These are phyloP conservation scores for Thamnaconus septentrionalis DNA, from an alignment of 2,113 vertebrate species.

Conservation along the genomic window DNA sequence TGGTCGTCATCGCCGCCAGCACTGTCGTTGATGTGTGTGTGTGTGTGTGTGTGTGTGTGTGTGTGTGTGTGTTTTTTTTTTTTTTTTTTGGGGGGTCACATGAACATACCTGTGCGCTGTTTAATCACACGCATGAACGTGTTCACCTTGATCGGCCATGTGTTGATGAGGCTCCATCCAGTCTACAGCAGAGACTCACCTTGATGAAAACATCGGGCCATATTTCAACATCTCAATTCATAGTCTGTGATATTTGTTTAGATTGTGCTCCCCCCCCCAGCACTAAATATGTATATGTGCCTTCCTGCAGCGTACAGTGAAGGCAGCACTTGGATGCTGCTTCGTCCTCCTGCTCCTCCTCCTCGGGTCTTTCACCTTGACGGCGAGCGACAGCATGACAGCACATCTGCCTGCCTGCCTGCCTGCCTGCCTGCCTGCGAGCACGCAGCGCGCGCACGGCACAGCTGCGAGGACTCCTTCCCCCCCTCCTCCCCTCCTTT, in stretches of 20 bases:
- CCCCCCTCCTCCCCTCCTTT: not conserved
- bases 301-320: too few relatives aligned
- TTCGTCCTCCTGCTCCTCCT: not conserved
- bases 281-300: too few relatives aligned
- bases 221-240: conserved; percentile 49
- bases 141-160: too few relatives aligned
- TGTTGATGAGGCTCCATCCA: too few relatives aligned
- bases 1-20: too few relatives aligned
- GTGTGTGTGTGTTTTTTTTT: too few relatives aligned
- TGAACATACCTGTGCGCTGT: too few relatives aligned
- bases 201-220: conserved; percentile 59
- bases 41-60: too few relatives aligned
- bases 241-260: not conserved
- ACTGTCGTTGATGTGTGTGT: too few relatives aligned
- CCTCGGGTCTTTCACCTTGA: conserved; percentile 37
- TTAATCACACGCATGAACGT: too few relatives aligned
- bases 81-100: too few relatives aligned
- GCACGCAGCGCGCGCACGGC: conserved; percentile 9
- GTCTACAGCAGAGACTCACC: conserved; percentile 15
- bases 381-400: conserved; percentile 30
- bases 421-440: not conserved
- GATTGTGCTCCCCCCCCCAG: conserved; percentile 24
- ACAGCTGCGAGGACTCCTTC: conserved; percentile 20
- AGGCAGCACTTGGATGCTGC: too few relatives aligned
- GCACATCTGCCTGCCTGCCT: conserved; percentile 36